Base-by-base conservation (phyloP, 2,888 invertebrate genomes). In the Troglohyphantes excavatus region DNA sequence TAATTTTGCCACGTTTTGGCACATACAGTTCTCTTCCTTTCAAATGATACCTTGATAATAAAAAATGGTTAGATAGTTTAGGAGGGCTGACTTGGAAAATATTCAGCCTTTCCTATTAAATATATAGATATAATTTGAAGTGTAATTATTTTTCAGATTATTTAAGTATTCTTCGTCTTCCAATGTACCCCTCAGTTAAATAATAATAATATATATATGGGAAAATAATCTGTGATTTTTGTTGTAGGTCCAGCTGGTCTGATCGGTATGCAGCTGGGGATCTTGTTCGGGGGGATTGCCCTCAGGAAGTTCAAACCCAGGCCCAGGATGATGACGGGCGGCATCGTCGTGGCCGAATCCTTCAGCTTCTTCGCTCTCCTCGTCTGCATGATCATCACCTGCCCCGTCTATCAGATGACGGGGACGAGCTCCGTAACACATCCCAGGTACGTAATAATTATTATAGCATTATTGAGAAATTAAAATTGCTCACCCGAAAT, bases 251-350 rank as follows among this genome's bases (percentile, higher is more conserved):
- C 92, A 19, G 91, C 91, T 2, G 90, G 91, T 65, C 61, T 91
- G 26, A 39, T 91, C 2, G 90, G 91, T 1, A 92, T 91, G 89
- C 75, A 82, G 13, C 26, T 92, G 6, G 92, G 92, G 0, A 91
- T 92, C 2, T 59, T 92, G 23, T 70, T 85, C 9, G 92, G 92
- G 1, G 92, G 92, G 5, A 75, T 92, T 7, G 91, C 93, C 0
- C 92, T 93, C 5, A 92, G 92, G 0, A 92, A 92, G 81, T 92
- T 93, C 78, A 93, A 93, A 82, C 93, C 93, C 5, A 70, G 82
- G 2, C 91, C 91, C 7, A 61, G 85, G 27, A 26, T 85, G 0
- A 70, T 91, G 81, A 91, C 91, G 0, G 91, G 91, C 1, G 83
- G 82, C 23, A 91, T 91, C 23, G 85, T 89, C 1, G 27, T 82